Conservation (phyloP, 2,113 vertebrate species). For the Rhinolophus sinicus region DNA sequence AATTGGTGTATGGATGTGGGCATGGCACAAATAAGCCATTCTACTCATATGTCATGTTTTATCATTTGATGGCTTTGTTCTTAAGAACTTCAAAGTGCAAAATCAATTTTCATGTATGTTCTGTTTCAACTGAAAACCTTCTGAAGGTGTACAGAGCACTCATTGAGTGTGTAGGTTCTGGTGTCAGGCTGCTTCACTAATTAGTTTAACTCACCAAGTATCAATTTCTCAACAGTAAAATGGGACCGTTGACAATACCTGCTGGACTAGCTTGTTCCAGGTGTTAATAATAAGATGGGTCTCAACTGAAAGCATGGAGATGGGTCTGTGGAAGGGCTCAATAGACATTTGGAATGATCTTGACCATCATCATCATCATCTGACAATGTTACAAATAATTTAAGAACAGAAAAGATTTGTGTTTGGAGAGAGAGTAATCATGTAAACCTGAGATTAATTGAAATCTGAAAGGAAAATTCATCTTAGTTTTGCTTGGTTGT, state of each 20-base stretch:
- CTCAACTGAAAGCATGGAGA: neutral
- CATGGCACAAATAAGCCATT: neutral
- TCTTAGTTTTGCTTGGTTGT: neutral
- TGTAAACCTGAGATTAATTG: neutral
- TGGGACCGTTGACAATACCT: neutral
- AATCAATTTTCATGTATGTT: neutral
- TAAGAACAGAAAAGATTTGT: neutral
- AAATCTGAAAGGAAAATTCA: neutral
- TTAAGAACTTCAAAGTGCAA: slow-evolving; percentile 17
- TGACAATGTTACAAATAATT: neutral
- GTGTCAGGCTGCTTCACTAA: neutral
- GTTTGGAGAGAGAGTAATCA: neutral
- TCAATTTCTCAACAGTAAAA: neutral
- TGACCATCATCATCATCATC: neutral
- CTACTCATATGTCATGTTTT: neutral
- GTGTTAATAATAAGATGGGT: neutral
- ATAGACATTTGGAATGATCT: neutral
- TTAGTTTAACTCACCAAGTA: neutral
- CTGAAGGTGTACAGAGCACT: neutral
- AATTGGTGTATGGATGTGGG: neutral
- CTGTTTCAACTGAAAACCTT: neutral
- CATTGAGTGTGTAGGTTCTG: neutral
- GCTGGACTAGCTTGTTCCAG: neutral
- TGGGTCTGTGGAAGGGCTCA: neutral
- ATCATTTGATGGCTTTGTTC: neutral